These are phyloP conservation scores for Cygnus atratus DNA, from an alignment of 2,113 vertebrate species.

Conservation along the genomic window DNA sequence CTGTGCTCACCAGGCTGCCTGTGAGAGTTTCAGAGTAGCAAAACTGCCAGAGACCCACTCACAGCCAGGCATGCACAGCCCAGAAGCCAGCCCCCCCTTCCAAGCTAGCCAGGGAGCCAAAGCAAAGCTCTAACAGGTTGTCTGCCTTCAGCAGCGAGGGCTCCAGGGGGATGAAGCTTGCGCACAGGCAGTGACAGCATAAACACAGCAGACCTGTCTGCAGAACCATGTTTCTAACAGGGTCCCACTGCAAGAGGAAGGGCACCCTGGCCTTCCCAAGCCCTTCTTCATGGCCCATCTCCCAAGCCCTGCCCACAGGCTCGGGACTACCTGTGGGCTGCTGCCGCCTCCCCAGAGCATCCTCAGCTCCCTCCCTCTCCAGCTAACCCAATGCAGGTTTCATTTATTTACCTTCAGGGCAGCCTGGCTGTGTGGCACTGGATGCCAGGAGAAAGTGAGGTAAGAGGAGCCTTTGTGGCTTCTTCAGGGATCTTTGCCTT, in stretches of 20 bases:
- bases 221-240: background rate
- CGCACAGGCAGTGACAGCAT: background rate
- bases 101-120: background rate
- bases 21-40: background rate
- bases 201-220: background rate
- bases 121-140: background rate
- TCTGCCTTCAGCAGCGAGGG: fast-evolving
- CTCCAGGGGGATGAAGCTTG: background rate
- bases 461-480: background rate
- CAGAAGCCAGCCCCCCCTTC: background rate
- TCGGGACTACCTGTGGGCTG: background rate
- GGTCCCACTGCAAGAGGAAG: background rate
- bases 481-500: background rate
- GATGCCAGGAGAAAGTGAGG: background rate
- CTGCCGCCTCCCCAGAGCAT: background rate
- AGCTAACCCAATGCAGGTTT: fast-evolving
- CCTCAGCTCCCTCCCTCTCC: background rate
- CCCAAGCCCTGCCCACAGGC: background rate
- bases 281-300: background rate
- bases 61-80: fast-evolving
- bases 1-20: background rate
- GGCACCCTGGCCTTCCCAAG: background rate
- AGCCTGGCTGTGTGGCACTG: background rate
- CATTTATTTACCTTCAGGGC: slow-evolving; percentile 32
- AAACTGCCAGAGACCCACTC: fast-evolving